A percentile compares a stretch with the other conserved stretches of the same genome.
Conservation (phyloP, 2,797 vertebrate genomes). For the Margarornis squamiger region DNA sequence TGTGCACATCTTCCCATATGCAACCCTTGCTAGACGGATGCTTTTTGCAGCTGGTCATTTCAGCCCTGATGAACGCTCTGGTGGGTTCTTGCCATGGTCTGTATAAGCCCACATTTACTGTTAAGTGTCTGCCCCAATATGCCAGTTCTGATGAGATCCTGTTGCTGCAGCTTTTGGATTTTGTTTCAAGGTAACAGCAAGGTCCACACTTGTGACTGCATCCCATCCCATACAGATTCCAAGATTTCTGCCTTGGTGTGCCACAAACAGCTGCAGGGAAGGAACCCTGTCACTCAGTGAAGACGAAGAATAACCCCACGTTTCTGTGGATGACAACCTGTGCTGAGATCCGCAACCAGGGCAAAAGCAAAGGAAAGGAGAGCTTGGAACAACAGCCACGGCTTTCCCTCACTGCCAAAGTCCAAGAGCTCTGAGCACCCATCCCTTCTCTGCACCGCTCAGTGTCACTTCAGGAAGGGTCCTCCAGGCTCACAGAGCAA, state of each 20-base stretch:
- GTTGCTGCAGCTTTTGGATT: neutral
- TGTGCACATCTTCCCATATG: neutral
- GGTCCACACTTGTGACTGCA: neutral
- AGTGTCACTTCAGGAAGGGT: neutral
- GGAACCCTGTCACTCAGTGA: neutral
- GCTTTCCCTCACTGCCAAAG: neutral
- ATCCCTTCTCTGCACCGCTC: neutral
- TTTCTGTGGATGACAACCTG: neutral
- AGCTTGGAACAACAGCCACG: neutral
- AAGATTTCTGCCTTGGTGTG: neutral
- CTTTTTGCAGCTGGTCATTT: slow-evolving; percentile 33
- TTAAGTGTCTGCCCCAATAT: neutral
- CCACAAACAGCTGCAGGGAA: neutral
- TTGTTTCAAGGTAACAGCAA: neutral
- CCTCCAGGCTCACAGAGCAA: neutral
- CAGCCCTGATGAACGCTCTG: neutral
- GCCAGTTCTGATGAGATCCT: neutral
- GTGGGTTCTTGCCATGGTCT: neutral
- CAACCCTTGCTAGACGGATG: neutral
- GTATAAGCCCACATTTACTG: neutral
- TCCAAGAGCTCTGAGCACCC: neutral
- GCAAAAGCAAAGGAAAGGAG: neutral
- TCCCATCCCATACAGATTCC: neutral
- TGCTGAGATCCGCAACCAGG: neutral
- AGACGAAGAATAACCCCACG: neutral